phyloP scores from a whole-genome alignment of 1,140 invertebrate species.

The Drosophila willistoni region DNA sequence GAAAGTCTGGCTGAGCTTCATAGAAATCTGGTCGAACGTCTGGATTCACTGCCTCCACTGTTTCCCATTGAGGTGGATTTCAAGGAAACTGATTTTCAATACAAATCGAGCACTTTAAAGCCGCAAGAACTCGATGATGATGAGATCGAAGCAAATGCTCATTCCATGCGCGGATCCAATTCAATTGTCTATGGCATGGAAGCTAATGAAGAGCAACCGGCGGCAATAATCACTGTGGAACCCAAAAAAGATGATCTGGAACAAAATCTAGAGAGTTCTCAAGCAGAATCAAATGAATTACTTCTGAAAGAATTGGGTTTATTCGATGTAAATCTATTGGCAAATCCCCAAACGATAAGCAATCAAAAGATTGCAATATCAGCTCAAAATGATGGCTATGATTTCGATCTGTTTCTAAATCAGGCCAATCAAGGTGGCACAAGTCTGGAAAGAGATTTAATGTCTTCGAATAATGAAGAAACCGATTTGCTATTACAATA shows the following conservation, averaged over 20 bases:
- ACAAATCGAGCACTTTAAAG: constrained; percentile 87
- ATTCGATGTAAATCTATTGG: constrained; percentile 68
- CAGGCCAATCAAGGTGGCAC: constrained; percentile 58
- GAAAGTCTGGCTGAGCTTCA: constrained; percentile 92
- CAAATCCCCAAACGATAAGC: constrained; percentile 75
- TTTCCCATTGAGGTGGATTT: constrained; percentile 99
- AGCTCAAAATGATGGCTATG: constrained; percentile 71
- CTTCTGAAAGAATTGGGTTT: constrained; percentile 75
- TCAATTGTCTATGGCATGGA: constrained; percentile 68
- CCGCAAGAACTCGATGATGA: constrained; percentile 84
- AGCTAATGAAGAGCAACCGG: constrained; percentile 67
- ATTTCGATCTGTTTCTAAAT: constrained; percentile 78
- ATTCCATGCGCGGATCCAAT: constrained; percentile 15
- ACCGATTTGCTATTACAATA: constrained; percentile 76
- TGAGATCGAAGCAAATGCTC: constrained; percentile 79
- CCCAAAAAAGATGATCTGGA: constrained; percentile 24
- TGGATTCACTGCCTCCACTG: constrained; percentile 88
- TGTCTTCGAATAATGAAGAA: constrained; percentile 71
- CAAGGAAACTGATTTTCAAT: constrained; percentile 94
- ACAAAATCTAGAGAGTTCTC: background rate
- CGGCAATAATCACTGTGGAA: constrained; percentile 67
- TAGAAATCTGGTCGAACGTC: constrained; percentile 86
- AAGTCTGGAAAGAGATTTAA: constrained; percentile 69
- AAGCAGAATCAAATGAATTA: constrained; percentile 50
- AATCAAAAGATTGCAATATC: constrained; percentile 71